Evolutionary conservation across 2,888 invertebrate species (phyloP).

Genomic region (Aleiodes alternator): DNA sequence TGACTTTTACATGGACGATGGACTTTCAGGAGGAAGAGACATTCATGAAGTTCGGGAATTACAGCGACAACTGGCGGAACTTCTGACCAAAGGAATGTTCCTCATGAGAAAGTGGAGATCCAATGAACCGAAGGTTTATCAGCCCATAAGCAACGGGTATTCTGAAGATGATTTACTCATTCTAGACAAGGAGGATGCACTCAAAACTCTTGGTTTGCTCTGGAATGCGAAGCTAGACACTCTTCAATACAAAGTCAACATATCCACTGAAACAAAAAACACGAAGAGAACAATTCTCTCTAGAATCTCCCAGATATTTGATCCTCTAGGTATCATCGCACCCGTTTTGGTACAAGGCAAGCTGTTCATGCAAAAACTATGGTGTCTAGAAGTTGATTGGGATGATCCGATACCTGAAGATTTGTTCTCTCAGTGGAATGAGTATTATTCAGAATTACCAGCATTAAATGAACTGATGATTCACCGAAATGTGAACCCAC

Average conservation of each 20-base stretch:
- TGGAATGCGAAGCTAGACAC: slow-evolving; percentile 46
- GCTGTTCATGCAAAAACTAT: slow-evolving; percentile 39
- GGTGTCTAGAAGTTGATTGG: slow-evolving; percentile 35
- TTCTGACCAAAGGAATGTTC: slow-evolving; percentile 39
- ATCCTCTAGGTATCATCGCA: slow-evolving; percentile 46
- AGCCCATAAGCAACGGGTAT: slow-evolving; percentile 3
- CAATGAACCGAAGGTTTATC: slow-evolving; percentile 20
- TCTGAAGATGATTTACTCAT: slow-evolving; percentile 38
- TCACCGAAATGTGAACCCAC: slow-evolving; percentile 26
- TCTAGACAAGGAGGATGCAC: slow-evolving; percentile 38
- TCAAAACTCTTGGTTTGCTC: slow-evolving; percentile 45
- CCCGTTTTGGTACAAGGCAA: slow-evolving; percentile 45
- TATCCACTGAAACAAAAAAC: no score
- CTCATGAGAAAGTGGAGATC: slow-evolving; percentile 46
- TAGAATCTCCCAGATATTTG: slow-evolving; percentile 46
- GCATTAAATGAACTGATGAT: slow-evolving; percentile 19
- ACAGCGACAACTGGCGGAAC: no score
- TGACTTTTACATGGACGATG: slow-evolving; percentile 51
- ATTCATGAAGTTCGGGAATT: no score
- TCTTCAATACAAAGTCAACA: slow-evolving; percentile 40
- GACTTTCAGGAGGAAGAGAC: slow-evolving; percentile 38
- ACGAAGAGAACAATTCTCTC: slow-evolving; percentile 42
- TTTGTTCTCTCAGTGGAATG: slow-evolving; percentile 22
- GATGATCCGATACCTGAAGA: slow-evolving; percentile 32
- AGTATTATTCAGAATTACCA: slow-evolving; percentile 32